Conservation (phyloP, 23 tunicate genomes). For the Styela clava region DNA sequence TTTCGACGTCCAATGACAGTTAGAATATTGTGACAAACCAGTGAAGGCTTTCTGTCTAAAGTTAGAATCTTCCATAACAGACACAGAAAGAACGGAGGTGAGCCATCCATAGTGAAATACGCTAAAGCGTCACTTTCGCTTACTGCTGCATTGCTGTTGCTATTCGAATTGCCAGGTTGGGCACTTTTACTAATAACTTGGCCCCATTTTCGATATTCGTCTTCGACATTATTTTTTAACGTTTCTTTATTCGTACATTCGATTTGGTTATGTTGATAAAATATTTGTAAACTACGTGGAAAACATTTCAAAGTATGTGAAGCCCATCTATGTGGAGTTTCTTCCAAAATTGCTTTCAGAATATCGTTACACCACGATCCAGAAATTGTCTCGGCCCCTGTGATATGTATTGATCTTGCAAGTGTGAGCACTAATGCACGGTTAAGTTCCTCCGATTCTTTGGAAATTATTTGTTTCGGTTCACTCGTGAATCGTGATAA, state of each 20-base stretch:
- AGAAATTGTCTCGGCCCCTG: constrained; percentile 81
- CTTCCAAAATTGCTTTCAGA: constrained; percentile 70
- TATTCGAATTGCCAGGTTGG: not conserved
- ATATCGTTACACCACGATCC: constrained; percentile 87
- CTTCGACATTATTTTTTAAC: constrained; percentile 51
- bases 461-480: constrained; percentile 65
- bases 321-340: constrained; percentile 93
- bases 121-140: constrained; percentile 49
- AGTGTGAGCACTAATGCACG: constrained; percentile 75
- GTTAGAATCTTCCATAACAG: constrained; percentile 80
- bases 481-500: constrained; percentile 51
- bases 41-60: constrained; percentile 50
- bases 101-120: constrained; percentile 33
- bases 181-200: constrained; percentile 30
- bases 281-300: constrained; percentile 69
- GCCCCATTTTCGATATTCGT: constrained; percentile 62
- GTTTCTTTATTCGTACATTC: constrained; percentile 49
- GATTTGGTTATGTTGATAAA: constrained; percentile 24
- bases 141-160: constrained; percentile 1
- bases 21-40: constrained; percentile 36
- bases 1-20: constrained; percentile 18
- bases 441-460: constrained; percentile 82
- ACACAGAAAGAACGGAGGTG: constrained; percentile 57
- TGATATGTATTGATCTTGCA: constrained; percentile 78
- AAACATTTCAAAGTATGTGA: constrained; percentile 70